Evolutionary conservation across 2,113 vertebrate species (phyloP).

Genomic region (Chitala chitala): DNA sequence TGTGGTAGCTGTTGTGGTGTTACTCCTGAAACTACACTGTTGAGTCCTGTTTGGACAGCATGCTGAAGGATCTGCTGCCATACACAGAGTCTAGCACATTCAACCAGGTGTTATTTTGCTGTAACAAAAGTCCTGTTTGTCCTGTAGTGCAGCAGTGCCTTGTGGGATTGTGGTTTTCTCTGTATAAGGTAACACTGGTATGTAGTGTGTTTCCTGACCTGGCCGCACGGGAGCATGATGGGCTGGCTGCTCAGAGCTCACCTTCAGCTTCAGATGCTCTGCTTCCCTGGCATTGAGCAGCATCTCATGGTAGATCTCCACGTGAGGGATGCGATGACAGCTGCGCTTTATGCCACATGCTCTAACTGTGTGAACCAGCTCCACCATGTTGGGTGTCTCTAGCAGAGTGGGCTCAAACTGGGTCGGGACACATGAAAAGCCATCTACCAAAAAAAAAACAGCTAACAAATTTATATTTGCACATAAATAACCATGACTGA

Average conservation of each 20-base stretch:
- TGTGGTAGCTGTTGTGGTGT: too few relatives aligned
- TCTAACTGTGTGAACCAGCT: conserved; percentile 52
- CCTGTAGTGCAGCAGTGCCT: neutral
- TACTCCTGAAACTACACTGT: too few relatives aligned
- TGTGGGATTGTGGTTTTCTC: neutral
- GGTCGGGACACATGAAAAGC: conserved; percentile 63
- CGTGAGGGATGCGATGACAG: conserved; percentile 54
- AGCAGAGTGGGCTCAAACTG: conserved; percentile 60
- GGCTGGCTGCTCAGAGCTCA: conserved; percentile 29
- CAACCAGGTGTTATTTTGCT: too few relatives aligned
- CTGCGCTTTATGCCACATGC: conserved; percentile 59
- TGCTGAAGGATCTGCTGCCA: too few relatives aligned
- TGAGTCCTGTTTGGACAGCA: too few relatives aligned
- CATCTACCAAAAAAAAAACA: conserved; percentile 44
- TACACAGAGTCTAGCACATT: too few relatives aligned
- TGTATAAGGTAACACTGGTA: neutral
- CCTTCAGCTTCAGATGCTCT: conserved; percentile 59
- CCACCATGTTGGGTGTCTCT: conserved; percentile 54
- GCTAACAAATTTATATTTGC: neutral
- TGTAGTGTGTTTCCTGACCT: neutral
- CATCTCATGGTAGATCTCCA: conserved; percentile 61
- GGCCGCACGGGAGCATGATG: too few relatives aligned
- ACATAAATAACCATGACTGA: neutral
- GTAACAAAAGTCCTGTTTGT: too few relatives aligned
- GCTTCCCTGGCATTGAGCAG: conserved; percentile 46